Base-by-base conservation (phyloP, 1,140 invertebrate genomes). In the Drosophila simulans region DNA sequence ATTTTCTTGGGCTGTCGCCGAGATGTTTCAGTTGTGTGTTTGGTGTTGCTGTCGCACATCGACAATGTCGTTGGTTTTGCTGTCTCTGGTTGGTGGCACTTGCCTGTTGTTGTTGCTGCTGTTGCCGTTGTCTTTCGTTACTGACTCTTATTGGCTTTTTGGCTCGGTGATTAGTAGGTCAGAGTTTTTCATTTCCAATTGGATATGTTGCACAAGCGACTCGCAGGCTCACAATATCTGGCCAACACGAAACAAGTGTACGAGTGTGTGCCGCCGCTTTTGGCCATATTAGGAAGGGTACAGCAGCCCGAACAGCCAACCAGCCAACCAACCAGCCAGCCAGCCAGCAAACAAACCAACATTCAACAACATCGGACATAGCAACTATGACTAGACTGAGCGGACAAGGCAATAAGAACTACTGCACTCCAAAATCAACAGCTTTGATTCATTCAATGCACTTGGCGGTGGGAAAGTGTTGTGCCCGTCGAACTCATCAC, bases 111-210 rank as follows among this genome's bases (percentile, higher is more conserved):
- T 27, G 25, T 27, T 27, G 25, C 5, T 27, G 25, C 7, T 31
- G 31, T 35, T 54, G 64, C 25, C 58, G 79, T 62, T 63, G 78
- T 64, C 43, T 74, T 77, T 57, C 71, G 80, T 74, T 84, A 72
- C 69, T 88, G 83, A 88, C 83, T 88, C 83, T 88, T 88, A 88
- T 88, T 88, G 83, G 83, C 83, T 88, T 88, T 88, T 88, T 88
- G 83, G 83, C 84, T 88, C 80, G 83, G 80, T 88, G 83, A 88
- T 88, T 88, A 88, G 83, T 88, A 88, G 83, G 83, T 88, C 83
- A 88, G 84, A 88, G 83, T 88, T 88, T 88, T 88, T 88, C 83
- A 88, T 88, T 88, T 88, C 83, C 84, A 88, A 88, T 88, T 88
- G 83, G 83, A 89, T 88, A 65, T 83, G 80, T 88, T 89, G 84